Evolutionary conservation across 2,113 vertebrate species (phyloP).

Genomic region (Hydrolagus affinis): DNA sequence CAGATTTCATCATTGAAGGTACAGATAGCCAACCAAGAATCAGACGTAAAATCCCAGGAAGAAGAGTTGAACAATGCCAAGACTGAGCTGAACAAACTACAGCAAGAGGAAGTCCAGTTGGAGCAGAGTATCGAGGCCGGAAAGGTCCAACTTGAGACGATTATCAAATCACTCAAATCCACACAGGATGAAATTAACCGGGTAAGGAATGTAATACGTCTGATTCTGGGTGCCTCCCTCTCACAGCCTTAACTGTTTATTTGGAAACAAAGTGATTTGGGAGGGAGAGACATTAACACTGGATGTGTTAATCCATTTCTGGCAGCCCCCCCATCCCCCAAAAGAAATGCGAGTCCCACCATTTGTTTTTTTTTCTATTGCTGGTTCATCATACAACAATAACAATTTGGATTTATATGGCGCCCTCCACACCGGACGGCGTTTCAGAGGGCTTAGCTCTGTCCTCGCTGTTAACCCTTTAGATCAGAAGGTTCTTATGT

Average conservation of each 20-base stretch:
- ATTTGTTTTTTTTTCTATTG: too few relatives aligned
- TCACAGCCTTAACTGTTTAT: too few relatives aligned
- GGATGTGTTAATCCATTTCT: too few relatives aligned
- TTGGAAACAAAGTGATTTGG: background rate
- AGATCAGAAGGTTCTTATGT: too few relatives aligned
- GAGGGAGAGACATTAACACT: too few relatives aligned
- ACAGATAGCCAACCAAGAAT: slow-evolving; percentile 90
- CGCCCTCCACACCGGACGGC: too few relatives aligned
- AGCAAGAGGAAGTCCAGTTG: slow-evolving; percentile 86
- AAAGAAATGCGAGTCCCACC: too few relatives aligned
- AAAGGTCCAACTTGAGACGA: slow-evolving; percentile 86
- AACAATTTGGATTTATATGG: too few relatives aligned
- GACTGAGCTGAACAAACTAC: slow-evolving; percentile 73
- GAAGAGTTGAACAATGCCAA: slow-evolving; percentile 84
- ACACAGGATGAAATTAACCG: slow-evolving; percentile 96
- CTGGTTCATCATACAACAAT: too few relatives aligned
- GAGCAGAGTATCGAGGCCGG: slow-evolving; percentile 93
- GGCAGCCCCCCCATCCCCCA: too few relatives aligned
- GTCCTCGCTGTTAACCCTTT: too few relatives aligned
- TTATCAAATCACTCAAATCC: slow-evolving; percentile 86
- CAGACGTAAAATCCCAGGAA: slow-evolving; percentile 83
- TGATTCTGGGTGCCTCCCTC: background rate
- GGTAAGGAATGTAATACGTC: slow-evolving; percentile 50
- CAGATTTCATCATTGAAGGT: slow-evolving; percentile 86
- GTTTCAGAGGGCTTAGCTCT: too few relatives aligned